These are phyloP conservation scores for Agrochola lychnidis DNA, from an alignment of 2,888 invertebrate species.

Conservation along the genomic window DNA sequence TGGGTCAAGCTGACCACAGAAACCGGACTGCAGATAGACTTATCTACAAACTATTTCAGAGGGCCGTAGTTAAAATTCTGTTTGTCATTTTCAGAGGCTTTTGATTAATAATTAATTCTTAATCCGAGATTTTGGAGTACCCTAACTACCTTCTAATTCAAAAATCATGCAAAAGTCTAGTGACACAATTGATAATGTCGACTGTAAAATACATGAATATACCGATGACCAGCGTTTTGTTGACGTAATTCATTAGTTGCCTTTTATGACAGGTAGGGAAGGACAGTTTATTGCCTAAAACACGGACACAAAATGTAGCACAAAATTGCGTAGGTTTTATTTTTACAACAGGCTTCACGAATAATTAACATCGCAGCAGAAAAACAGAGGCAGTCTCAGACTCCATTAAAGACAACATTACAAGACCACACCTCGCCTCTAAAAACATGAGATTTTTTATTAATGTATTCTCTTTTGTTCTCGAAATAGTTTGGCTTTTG, in stretches of 20 bases:
- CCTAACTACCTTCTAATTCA: neutral
- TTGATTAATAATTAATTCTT: constrained; percentile 39
- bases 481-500: constrained; percentile 67
- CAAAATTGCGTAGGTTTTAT: constrained; percentile 20
- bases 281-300: constrained; percentile 17
- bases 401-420: constrained; percentile 59
- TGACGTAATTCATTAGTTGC: constrained; percentile 14
- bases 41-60: constrained; percentile 24
- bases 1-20: constrained; percentile 59
- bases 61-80: constrained; percentile 34
- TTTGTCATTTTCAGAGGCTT: constrained; percentile 44
- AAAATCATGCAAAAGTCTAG: constrained; percentile 21
- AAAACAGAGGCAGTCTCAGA: constrained; percentile 41
- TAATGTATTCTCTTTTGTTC: constrained; percentile 67
- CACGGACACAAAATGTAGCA: neutral
- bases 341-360: constrained; percentile 23
- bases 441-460: constrained; percentile 62
- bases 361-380: constrained; percentile 35
- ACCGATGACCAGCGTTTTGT: neutral
- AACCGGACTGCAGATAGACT: constrained; percentile 8
- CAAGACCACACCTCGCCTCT: constrained; percentile 23
- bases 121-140: constrained; percentile 22
- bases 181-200: neutral
- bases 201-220: constrained; percentile 1
- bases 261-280: constrained; percentile 30